Evolutionary conservation across 35 echinoderm and acorn worm genomes (phyloP), one percentile per base, ranked within the genome.

Genomic region (Eucidaris tribuloides): DNA sequence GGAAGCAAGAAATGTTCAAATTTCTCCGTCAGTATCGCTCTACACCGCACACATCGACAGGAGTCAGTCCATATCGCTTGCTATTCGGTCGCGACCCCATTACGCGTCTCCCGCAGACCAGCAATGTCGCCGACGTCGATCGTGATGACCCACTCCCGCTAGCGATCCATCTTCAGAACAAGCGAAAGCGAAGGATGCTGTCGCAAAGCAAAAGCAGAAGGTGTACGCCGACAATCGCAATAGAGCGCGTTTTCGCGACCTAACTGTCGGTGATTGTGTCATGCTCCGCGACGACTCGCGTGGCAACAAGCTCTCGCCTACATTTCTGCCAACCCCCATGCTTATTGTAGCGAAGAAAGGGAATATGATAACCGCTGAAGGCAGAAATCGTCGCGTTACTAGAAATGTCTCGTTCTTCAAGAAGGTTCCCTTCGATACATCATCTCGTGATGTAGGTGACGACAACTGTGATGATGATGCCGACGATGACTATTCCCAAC

Each of bases 21-120:
- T 94, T 79, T 58, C 86, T 89, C 4, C 78, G n/a, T n/a, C n/a
- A n/a, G n/a, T n/a, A 94, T 42, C 29, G 78, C 45, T 81, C 86
- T 6, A 89, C 86, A 38, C 81, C 82, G 0, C 92, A 94, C 64
- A 60, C 46, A 19, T 76, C 92, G 13, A 94, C 86, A 18, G 76
- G 87, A n/a, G 36, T 80, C 40, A 60, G 71, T 44, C 92, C 86
- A 46, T 36, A 63, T 31, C 46, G 71, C 20, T 42, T 87, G 50
- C 17, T 87, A 50, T 83, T 86, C 42, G 60, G 78, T 35, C 78
- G 68, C 18, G 50, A 60, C 7, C 34, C 82, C 29, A 56, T 32
- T 62, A 92, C 78, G 17, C 44, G 66, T 27, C 52, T 83, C 3
- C 78, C 78, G 37, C 17, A 83, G 5, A 18, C 34, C 4, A 43